These are phyloP conservation scores for Ectemnius continuus DNA, from an alignment of 2,888 invertebrate genomes.

Conservation along the genomic window DNA sequence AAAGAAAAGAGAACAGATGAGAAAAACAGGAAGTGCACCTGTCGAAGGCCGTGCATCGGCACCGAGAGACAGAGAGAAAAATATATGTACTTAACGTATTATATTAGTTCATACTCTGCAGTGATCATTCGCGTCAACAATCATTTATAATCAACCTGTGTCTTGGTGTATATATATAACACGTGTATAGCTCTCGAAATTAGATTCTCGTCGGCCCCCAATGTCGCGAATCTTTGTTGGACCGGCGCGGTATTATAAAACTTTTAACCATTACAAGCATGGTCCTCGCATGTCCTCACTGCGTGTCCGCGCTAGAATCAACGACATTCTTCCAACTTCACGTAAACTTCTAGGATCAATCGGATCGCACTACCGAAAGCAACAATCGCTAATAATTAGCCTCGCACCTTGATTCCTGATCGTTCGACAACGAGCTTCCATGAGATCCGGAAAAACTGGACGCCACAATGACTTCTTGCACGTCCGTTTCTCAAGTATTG, in stretches of 20 bases:
- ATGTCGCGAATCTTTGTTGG: too few species aligned
- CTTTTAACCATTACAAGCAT: slow-evolving; percentile 7
- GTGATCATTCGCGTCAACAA: slow-evolving; percentile 42
- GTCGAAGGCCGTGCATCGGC: slow-evolving; percentile 45
- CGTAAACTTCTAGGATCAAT: too few species aligned
- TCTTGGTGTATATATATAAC: slow-evolving; percentile 22
- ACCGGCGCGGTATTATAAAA: slow-evolving; percentile 14
- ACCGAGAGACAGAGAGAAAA: slow-evolving; percentile 33
- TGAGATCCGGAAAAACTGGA: background rate
- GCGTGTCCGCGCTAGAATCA: background rate
- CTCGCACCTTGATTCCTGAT: too few species aligned
- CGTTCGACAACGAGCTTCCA: background rate
- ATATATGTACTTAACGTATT: slow-evolving; percentile 35
- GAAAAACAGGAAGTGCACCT: slow-evolving; percentile 40
- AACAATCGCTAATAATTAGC: too few species aligned
- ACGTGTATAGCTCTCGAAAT: slow-evolving; percentile 36
- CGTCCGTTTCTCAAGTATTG: too few species aligned
- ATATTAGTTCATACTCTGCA: slow-evolving; percentile 40
- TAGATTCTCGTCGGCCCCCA: slow-evolving; percentile 17
- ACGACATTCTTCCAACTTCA: too few species aligned
- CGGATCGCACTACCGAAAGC: too few species aligned
- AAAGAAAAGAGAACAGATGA: slow-evolving; percentile 44
- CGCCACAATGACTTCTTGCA: background rate
- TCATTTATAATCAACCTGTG: slow-evolving; percentile 35
- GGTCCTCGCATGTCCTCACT: slow-evolving; percentile 9